Evolutionary conservation across 1,140 invertebrate genomes (phyloP), one percentile per base, ranked within the genome.

Genomic region (Kradibia gibbosae): DNA sequence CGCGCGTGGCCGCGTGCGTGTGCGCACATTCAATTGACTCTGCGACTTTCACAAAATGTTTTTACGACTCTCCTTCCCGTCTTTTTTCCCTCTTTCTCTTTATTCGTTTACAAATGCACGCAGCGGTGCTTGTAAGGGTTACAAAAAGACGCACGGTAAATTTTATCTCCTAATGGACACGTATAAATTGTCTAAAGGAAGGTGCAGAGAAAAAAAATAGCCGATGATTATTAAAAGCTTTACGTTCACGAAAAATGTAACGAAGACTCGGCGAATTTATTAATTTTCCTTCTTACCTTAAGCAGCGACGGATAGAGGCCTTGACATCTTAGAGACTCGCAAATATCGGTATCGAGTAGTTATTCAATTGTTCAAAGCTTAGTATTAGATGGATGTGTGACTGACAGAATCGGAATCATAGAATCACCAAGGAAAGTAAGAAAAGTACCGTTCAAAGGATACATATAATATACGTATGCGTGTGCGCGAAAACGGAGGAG

Each of bases 1-100:
- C 48, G 36, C 22, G 55, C 42, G 28, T 28, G 75, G 25, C 60
- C 17, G 62, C 20, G 62, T 39, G 34, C 34, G 62, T 67, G 20
- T 67, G 55, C 15, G 57, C 22, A 48, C 62, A 70, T 70, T 45
- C 62, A 70, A 70, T 78, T 55, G 62, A 67, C 60, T 79, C 65
- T 34, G 65, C 67, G 77, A 81, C 79, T 81, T 81, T 81, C 79
- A 81, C 79, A 76, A 81, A 74, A 75, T 76, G 60, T 81, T 70
- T 81, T 81, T 75, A 76, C 72, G 72, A 81, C 79, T 81, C 79
- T 81, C 79, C 60, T 71, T 50, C 67, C 39, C 67, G 7, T 79
- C 50, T 80, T 62, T 79, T 31, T n/a, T 73, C n/a, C 50, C 42
- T 57, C 48, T 70, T 53, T 82, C 71, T 74, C 67, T 70, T 45